A percentile compares a stretch with the other conserved stretches of the same genome.
phyloP scores from a whole-genome alignment of 2,797 vertebrate genomes.

The Pangasius macronema region DNA sequence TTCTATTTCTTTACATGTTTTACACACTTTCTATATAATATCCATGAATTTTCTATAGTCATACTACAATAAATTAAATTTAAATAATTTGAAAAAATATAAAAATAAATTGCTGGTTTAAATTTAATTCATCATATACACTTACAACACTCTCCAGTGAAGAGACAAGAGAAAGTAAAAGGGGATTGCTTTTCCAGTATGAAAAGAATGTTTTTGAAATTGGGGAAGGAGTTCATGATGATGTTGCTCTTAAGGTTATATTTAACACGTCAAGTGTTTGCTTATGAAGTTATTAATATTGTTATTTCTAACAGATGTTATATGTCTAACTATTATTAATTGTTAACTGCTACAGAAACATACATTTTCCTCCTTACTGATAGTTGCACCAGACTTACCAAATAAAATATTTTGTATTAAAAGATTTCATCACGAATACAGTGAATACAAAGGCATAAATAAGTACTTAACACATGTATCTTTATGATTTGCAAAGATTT shows the following conservation, averaged over 20 bases:
- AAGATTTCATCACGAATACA: no score
- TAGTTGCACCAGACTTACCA: background rate
- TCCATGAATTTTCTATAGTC: background rate
- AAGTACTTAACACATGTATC: background rate
- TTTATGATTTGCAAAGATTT: background rate
- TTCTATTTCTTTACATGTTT: background rate
- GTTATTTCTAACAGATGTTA: no score
- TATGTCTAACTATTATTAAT: background rate
- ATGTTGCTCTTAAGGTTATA: background rate
- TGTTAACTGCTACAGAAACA: no score
- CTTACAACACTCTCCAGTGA: background rate
- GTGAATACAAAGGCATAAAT: background rate
- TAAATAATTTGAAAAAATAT: background rate
- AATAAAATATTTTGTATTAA: no score
- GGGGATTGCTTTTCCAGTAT: background rate
- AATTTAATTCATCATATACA: background rate
- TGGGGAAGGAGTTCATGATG: background rate
- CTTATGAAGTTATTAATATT: no score
- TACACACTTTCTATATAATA: background rate
- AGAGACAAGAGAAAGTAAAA: no score
- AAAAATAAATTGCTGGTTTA: background rate
- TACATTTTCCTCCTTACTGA: background rate
- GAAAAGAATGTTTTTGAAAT: background rate
- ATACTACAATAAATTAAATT: background rate
- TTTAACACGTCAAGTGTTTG: no score